Conservation (phyloP, 2,113 vertebrate species). For the Cololabis saira region DNA sequence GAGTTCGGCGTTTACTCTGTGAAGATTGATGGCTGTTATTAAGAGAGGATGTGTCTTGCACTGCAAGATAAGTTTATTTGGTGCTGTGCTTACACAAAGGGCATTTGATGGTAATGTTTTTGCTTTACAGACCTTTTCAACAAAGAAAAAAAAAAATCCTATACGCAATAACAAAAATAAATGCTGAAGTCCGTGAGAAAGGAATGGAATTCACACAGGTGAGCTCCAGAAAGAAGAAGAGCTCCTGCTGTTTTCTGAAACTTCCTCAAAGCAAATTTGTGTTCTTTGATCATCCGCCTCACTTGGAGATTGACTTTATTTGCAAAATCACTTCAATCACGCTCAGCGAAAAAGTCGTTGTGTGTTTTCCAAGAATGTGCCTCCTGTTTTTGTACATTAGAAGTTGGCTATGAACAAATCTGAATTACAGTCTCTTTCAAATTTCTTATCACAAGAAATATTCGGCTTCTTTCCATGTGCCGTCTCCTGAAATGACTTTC, state of each 20-base stretch:
- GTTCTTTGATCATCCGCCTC: slow-evolving; percentile 22
- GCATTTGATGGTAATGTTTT: slow-evolving; percentile 29
- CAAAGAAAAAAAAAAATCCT: not conserved
- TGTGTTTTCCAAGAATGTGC: not conserved
- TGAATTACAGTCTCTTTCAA: too few relatives aligned
- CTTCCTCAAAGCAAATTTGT: slow-evolving; percentile 15
- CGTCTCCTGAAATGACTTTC: not conserved
- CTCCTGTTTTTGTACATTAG: not conserved
- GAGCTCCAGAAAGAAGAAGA: not conserved
- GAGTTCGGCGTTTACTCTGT: slow-evolving; percentile 43
- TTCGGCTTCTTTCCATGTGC: not conserved
- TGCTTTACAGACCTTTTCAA: not conserved
- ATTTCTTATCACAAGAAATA: not conserved
- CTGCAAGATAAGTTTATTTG: slow-evolving; percentile 43
- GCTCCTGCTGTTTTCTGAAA: slow-evolving; percentile 9
- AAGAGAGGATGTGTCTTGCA: slow-evolving; percentile 28
- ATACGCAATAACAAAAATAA: not conserved
- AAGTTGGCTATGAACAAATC: too few relatives aligned
- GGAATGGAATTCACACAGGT: not conserved
- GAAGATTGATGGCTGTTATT: slow-evolving; percentile 58
- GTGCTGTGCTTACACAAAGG: slow-evolving; percentile 5
- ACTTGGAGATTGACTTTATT: not conserved
- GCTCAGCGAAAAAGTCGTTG: not conserved
- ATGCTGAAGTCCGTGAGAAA: not conserved
- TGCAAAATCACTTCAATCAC: slow-evolving; percentile 26